Conservation (phyloP, 2,113 vertebrate species). For the Alouatta palliata region DNA sequence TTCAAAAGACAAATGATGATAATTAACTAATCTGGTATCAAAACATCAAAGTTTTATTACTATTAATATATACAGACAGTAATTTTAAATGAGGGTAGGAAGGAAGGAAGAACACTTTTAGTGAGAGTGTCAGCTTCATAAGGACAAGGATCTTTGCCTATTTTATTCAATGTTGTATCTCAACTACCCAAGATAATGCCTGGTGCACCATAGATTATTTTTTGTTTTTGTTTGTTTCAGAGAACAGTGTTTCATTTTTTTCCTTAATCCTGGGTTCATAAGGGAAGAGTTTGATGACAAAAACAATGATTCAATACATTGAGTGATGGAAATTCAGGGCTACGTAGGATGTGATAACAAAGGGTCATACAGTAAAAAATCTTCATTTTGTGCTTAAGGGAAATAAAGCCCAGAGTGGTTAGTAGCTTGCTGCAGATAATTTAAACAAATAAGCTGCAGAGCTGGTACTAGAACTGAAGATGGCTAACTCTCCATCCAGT, state of each 20-base stretch:
- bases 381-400: background rate
- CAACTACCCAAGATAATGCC: background rate
- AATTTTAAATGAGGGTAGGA: background rate
- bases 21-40: background rate
- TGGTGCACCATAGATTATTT: background rate
- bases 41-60: background rate
- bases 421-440: background rate
- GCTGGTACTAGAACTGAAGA: background rate
- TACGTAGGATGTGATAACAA: background rate
- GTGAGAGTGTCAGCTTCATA: background rate
- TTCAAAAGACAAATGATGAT: background rate
- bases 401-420: background rate
- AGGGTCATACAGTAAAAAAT: background rate
- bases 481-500: background rate
- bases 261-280: background rate
- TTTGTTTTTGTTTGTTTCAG: background rate
- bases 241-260: background rate
- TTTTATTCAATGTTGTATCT: background rate
- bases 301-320: background rate
- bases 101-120: background rate
- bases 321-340: background rate
- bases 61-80: background rate
- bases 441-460: background rate
- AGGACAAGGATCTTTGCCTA: background rate
- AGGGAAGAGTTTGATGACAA: background rate